Conservation (phyloP, 30 jellyfish, hydroid and myxozoan species). For the Chrysaora quinquecirrha region DNA sequence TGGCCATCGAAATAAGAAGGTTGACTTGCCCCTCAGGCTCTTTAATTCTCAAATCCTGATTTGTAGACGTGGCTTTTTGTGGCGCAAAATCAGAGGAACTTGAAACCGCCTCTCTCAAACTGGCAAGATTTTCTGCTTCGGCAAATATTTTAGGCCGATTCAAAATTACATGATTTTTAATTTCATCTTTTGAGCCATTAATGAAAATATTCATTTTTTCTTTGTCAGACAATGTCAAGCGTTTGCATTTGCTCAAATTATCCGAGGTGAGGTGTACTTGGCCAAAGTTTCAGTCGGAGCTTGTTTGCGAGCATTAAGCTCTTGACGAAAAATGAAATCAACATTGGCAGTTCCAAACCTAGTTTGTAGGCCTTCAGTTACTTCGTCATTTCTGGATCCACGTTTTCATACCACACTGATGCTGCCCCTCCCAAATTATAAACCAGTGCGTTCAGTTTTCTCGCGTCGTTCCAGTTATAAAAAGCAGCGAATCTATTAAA, state of each 20-base stretch:
- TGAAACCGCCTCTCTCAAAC: conserved; percentile 6
- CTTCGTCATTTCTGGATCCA: background rate
- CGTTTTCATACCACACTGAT: background rate
- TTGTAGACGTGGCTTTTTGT: too few relatives aligned
- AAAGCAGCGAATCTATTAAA: background rate
- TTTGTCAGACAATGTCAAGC: conserved; percentile 21
- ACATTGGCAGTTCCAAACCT: conserved; percentile 37
- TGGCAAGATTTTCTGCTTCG: conserved; percentile 36
- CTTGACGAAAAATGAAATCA: conserved; percentile 32
- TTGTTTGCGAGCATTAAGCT: conserved; percentile 33
- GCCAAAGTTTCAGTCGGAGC: conserved; percentile 30
- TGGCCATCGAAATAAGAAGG: too few relatives aligned
- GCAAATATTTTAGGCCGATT: conserved; percentile 30
- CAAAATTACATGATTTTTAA: conserved; percentile 18
- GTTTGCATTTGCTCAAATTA: conserved; percentile 25
- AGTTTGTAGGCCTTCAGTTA: conserved; percentile 11
- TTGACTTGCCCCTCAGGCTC: too few relatives aligned
- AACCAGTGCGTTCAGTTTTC: background rate
- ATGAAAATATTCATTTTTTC: conserved; percentile 40
- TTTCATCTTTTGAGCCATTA: conserved; percentile 7
- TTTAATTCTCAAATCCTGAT: too few relatives aligned
- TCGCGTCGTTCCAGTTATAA: background rate
- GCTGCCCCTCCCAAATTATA: background rate
- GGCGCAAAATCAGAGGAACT: too few relatives aligned
- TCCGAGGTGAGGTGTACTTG: conserved; percentile 11